Evolutionary conservation across 2,113 vertebrate genomes (phyloP).

Genomic region (Brienomyrus brachyistius): DNA sequence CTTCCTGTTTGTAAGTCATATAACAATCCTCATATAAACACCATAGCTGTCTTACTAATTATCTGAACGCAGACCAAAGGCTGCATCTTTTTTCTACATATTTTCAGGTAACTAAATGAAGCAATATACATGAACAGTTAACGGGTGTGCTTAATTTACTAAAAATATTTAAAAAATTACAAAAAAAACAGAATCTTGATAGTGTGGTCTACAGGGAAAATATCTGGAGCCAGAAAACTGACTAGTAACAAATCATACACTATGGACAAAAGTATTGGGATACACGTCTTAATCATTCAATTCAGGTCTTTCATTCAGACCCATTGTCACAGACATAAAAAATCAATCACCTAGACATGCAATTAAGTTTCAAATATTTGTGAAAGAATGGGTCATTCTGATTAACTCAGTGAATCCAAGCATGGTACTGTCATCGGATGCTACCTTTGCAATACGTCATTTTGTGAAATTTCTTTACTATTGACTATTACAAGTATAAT

Average conservation of each 20-base stretch:
- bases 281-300: not conserved
- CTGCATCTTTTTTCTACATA: not conserved
- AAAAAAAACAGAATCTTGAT: not conserved
- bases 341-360: not conserved
- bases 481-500: not conserved
- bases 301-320: not conserved
- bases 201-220: not conserved
- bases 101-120: not conserved
- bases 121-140: not conserved
- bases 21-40: not conserved
- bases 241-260: too few relatives aligned
- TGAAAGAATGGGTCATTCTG: too few relatives aligned
- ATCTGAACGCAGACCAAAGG: not conserved
- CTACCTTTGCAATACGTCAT: not conserved
- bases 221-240: not conserved
- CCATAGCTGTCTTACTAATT: not conserved
- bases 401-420: not conserved
- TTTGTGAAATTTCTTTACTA: not conserved
- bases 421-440: not conserved
- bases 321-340: not conserved
- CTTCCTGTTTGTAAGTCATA: not conserved
- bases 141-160: not conserved
- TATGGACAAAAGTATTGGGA: too few relatives aligned
- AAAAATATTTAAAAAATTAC: too few relatives aligned
- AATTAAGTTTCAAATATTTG: not conserved